Conservation (phyloP, 2,888 invertebrate species). For the Eristalis pertinax region DNA sequence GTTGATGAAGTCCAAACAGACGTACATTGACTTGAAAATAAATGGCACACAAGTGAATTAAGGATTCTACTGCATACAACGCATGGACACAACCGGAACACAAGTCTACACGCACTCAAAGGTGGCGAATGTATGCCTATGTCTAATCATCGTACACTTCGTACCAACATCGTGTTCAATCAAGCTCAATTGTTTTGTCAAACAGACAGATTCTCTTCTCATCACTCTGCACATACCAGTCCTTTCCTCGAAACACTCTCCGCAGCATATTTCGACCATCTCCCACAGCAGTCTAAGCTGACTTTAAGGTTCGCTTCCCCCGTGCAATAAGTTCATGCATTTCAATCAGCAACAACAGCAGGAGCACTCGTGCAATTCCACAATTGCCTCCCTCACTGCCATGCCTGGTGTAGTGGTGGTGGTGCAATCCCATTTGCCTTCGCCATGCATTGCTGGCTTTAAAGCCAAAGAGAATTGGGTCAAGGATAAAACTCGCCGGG, state of each 20-base stretch:
- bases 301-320: not conserved
- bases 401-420: not conserved
- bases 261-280: not conserved
- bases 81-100: no score
- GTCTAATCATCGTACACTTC: no score
- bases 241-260: not conserved
- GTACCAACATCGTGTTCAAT: no score
- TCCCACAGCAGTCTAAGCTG: not conserved
- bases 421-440: not conserved
- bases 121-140: no score
- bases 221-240: not conserved
- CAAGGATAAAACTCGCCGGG: constrained; percentile 19
- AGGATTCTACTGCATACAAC: no score
- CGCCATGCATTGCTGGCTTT: not conserved
- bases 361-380: not conserved
- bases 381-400: not conserved
- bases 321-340: not conserved
- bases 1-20: no score
- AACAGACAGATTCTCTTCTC: not conserved
- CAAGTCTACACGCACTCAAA: no score
- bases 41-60: no score
- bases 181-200: no score
- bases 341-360: not conserved
- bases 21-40: no score
- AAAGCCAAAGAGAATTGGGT: constrained; percentile 18